A percentile compares a stretch with the other conserved stretches of the same genome.
Conservation (phyloP, 2,113 vertebrate genomes). For the Urocitellus parryii region DNA sequence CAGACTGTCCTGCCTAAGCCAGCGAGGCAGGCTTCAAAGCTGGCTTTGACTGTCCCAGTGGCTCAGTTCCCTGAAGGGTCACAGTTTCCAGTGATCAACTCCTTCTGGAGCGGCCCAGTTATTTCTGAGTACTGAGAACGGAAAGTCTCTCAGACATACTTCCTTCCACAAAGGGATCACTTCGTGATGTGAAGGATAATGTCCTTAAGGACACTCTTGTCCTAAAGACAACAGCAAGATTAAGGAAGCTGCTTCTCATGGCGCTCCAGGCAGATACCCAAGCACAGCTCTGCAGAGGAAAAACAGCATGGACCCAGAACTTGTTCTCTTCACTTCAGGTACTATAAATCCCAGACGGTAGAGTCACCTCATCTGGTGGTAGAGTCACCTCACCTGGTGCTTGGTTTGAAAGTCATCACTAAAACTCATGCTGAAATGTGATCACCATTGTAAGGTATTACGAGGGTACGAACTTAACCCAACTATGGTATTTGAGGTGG, state of each 20-base stretch:
- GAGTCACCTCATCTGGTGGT: too few species aligned
- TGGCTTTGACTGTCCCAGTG: background rate
- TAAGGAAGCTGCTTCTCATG: background rate
- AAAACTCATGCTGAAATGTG: background rate
- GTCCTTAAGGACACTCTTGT: background rate
- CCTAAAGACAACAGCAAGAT: background rate
- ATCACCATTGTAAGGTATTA: background rate
- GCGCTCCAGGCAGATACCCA: fast-evolving
- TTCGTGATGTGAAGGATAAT: background rate
- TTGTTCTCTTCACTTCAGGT: background rate
- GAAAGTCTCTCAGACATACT: background rate
- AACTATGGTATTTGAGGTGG: background rate
- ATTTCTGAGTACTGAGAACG: background rate
- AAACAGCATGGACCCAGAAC: background rate
- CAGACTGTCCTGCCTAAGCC: background rate
- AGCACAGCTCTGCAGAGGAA: constrained; percentile 14
- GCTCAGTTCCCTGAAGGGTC: background rate
- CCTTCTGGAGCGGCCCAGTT: background rate
- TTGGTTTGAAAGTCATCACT: background rate
- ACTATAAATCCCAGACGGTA: background rate
- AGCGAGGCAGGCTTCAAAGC: background rate
- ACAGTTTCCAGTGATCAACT: background rate
- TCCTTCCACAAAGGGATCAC: background rate
- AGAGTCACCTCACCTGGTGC: background rate
- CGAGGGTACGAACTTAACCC: background rate